These are phyloP conservation scores for Thecophora atra DNA, from an alignment of 2,888 invertebrate species.

Conservation along the genomic window DNA sequence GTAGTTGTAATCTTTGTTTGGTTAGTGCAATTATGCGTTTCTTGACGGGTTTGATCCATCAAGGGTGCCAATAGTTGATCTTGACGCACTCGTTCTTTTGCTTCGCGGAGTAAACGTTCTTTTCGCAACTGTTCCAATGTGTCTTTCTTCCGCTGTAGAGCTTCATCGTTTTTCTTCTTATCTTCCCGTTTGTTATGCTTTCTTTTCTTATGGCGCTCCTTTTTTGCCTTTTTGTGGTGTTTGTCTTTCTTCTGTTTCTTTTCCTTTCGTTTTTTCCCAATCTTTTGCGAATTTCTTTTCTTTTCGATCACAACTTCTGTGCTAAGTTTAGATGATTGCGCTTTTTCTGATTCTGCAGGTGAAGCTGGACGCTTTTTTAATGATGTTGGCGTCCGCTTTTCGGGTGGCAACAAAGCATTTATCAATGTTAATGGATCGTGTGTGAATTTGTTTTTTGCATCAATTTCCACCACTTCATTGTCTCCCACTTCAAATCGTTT, in stretches of 20 bases:
- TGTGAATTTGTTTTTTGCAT: slow-evolving; percentile 73
- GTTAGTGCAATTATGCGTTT: slow-evolving; percentile 6
- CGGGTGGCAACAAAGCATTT: slow-evolving; percentile 61
- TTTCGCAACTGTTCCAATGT: slow-evolving; percentile 56
- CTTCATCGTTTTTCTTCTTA: slow-evolving; percentile 44
- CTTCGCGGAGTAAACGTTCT: slow-evolving; percentile 79
- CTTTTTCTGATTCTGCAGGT: background rate
- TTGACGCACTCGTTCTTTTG: slow-evolving; percentile 77
- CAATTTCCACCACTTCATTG: slow-evolving; percentile 67
- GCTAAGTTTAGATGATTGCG: background rate
- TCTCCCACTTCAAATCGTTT: slow-evolving; percentile 59
- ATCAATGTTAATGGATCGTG: slow-evolving; percentile 81
- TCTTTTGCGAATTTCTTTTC: slow-evolving; percentile 45
- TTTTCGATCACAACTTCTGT: slow-evolving; percentile 39
- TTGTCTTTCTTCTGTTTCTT: slow-evolving; percentile 46
- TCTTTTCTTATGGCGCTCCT: slow-evolving; percentile 39
- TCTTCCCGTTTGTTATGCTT: slow-evolving; percentile 34
- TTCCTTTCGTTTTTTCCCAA: slow-evolving; percentile 46
- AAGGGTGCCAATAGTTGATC: slow-evolving; percentile 76
- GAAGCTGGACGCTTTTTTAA: background rate
- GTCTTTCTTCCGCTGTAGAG: slow-evolving; percentile 55
- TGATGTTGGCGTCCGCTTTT: slow-evolving; percentile 39
- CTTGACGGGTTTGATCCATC: slow-evolving; percentile 57
- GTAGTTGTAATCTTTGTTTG: slow-evolving; percentile 46
- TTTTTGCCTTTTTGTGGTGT: slow-evolving; percentile 46